Evolutionary conservation across 2,113 vertebrate species (phyloP), one percentile per base, ranked within the genome.

Genomic region (Oostethus manadensis): DNA sequence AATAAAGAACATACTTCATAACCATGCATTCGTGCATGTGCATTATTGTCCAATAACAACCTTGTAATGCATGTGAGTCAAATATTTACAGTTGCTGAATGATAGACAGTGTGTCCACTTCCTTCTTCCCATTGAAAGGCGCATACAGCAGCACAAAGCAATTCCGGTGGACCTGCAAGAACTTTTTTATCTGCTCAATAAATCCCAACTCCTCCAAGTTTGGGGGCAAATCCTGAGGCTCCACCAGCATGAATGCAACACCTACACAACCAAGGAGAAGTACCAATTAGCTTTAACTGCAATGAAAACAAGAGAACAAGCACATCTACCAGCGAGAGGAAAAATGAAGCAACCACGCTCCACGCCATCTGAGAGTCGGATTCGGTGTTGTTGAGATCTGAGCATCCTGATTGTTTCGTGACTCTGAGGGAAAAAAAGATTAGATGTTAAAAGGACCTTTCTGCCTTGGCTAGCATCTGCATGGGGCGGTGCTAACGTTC

Each of bases 1-100:
- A 48, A 20, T 42, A 2, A 49, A 40, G 16, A 43, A 13, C 29
- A 33, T 8, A 33, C 29, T 33, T 33, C 29, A 33, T 33, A 33
- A 33, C 8, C 29, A 33, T 8, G n/a, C n/a, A n/a, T n/a, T n/a
- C n/a, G 8, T 33, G 5, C 29, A 33, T 33, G 29, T 33, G 3
- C 33, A 11, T 40, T 11, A 13, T 40, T 11, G 11, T 40, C 38
- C 13, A 11, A 40, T 40, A 40, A 40, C 38, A 13, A 40, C 38
- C 38, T 40, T 13, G 5, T 7, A 13, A 16, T 1, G 21, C n/a
- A n/a, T n/a, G n/a, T n/a, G n/a, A n/a, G n/a, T n/a, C n/a, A n/a
- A n/a, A n/a, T 46, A 56, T 26, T 2, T 77, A 97, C 96, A 94
- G 95, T 66, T 83, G 86, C 63, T 99, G 96, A 86, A 98, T 88